Evolutionary conservation across 2,113 vertebrate species (phyloP), one percentile per base, ranked within the genome.

Genomic region (Melierax canorus): DNA sequence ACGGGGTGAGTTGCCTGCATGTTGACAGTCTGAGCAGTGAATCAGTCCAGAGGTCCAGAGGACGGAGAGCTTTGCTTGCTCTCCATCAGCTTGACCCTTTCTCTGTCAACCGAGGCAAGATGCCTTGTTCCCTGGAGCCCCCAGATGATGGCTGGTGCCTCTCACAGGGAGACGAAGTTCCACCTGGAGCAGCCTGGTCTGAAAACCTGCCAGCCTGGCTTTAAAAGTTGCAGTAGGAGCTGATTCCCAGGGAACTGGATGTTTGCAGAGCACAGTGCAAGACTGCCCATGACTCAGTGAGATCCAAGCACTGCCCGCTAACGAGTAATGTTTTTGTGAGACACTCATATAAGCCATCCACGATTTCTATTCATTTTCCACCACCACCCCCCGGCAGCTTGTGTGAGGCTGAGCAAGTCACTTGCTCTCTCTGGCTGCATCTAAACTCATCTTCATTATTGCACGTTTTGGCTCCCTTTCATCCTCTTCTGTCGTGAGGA

Each of bases 391-490:
- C 64, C 83, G 72, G 88, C 91, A 94, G 64, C 51, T 43, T 15
- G 46, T 39, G 48, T 51, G 48, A 94, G 56, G 45, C 64, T 94
- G 73, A 75, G 69, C 53, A 91, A 94, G 83, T 60, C 0, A 0
- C 41, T 88, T 79, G n/a, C 56, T 94, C 56, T 69, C 24, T 90
- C 73, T 78, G 69, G 29, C 91, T 94, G 66, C 69, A 67, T 72
- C 84, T 60, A 85, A 87, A 82, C 73, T 85, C 68, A 34, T 84
- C 87, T 88, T 94, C 55, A 51, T 90, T 90, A 75, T 2, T n/a
- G 62, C 77, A 86, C 80, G 13, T 96, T 92, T 87, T 95, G 87
- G 77, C 89, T 91, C 5, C 1, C 67, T 95, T 85, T 94, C 73
- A 59, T 68, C 45, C 71, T 55, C 71, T 66, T 60, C 86, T 58